Percentiles rank a stretch among this genome's conserved stretches.
These are phyloP conservation scores for Mastomys natalensis DNA, from an alignment of 2,113 vertebrate genomes.

Conservation along the genomic window DNA sequence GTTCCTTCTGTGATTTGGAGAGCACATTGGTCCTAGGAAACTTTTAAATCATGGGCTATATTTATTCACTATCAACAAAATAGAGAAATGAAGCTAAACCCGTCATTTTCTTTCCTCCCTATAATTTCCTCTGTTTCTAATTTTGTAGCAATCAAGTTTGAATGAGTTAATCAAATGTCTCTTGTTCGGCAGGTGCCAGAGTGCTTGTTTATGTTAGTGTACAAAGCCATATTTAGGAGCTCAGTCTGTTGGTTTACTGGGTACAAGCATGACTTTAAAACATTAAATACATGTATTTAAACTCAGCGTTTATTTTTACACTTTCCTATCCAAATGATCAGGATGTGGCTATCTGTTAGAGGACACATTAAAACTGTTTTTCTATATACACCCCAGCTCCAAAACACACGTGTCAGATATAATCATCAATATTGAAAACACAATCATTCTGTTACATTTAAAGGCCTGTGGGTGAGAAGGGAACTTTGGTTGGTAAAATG, in stretches of 20 bases:
- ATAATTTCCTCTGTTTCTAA: constrained; percentile 80
- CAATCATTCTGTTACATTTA: constrained; percentile 64
- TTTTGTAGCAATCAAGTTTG: constrained; percentile 81
- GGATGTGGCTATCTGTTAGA: constrained; percentile 89
- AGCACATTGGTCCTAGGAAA: neutral
- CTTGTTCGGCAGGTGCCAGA: constrained; percentile 85
- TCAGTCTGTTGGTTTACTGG: constrained; percentile 84
- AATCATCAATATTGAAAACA: constrained; percentile 70
- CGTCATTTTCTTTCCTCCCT: constrained; percentile 70
- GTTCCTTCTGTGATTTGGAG: constrained; percentile 45
- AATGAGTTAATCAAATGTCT: constrained; percentile 87
- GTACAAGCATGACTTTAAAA: constrained; percentile 81
- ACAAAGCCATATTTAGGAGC: constrained; percentile 86
- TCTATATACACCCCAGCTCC: constrained; percentile 80
- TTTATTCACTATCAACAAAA: constrained; percentile 81
- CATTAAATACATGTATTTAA: constrained; percentile 86
- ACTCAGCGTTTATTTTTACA: constrained; percentile 87
- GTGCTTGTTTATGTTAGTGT: constrained; percentile 87
- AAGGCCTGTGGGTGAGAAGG: constrained; percentile 40
- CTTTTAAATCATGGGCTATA: constrained; percentile 70
- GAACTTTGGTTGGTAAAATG: constrained; percentile 51
- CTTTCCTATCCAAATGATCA: constrained; percentile 86
- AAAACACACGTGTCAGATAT: constrained; percentile 84
- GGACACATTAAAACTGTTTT: constrained; percentile 80
- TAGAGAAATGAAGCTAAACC: constrained; percentile 57